phyloP scores from a whole-genome alignment of 1,140 invertebrate species.

The Drosophila jambulina region DNA sequence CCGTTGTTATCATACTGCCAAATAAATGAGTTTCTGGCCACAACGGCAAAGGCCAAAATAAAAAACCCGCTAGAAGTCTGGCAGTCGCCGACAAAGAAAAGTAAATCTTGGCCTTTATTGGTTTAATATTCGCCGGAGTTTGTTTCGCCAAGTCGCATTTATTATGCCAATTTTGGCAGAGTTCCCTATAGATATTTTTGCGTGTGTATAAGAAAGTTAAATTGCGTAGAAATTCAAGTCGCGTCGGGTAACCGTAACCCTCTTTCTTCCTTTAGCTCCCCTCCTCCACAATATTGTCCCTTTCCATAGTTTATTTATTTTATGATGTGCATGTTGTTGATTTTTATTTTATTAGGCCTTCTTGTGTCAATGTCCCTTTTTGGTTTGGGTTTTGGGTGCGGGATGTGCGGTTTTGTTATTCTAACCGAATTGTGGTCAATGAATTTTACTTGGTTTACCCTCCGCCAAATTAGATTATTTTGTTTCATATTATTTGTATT shows the following conservation, averaged over 20 bases:
- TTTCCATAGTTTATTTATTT: conserved; percentile 67
- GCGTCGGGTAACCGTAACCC: conserved; percentile 52
- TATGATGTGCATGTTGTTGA: conserved; percentile 77
- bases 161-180: conserved; percentile 67
- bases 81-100: conserved; percentile 20
- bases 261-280: conserved; percentile 3
- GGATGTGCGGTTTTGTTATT: conserved; percentile 25
- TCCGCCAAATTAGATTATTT: conserved; percentile 24
- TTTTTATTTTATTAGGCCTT: conserved; percentile 59
- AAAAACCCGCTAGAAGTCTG: conserved; percentile 10
- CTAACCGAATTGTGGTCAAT: conserved; percentile 30
- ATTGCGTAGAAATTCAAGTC: conserved; percentile 80
- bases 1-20: conserved; percentile 33
- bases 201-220: conserved; percentile 69
- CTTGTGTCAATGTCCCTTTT: conserved; percentile 33
- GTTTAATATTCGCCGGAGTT: conserved; percentile 68
- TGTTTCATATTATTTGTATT: conserved; percentile 8
- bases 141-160: conserved; percentile 54
- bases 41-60: conserved; percentile 12
- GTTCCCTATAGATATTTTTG: conserved; percentile 15
- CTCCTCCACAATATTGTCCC: neutral
- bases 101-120: conserved; percentile 61
- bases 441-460: neutral
- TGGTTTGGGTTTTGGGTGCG: neutral
- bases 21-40: conserved; percentile 58